phyloP scores from a whole-genome alignment of 1,140 invertebrate genomes.

The Geopemphigus sp. region DNA sequence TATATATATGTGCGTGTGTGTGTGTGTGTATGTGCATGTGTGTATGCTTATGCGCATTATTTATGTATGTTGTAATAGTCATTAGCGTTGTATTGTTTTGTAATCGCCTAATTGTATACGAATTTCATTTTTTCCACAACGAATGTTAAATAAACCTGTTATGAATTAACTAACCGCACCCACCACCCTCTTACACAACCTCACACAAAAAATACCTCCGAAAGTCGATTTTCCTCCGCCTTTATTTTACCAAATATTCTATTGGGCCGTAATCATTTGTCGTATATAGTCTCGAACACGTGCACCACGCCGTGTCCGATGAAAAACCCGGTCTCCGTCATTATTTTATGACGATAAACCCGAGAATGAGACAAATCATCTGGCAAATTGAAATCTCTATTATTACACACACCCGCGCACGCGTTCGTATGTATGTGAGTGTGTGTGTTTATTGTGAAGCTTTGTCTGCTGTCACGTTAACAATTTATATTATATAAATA shows the following conservation, averaged over 20 bases:
- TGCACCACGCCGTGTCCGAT: background rate
- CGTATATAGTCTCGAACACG: background rate
- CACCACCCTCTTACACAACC: background rate
- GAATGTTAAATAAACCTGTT: background rate
- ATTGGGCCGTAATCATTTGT: too few relatives aligned
- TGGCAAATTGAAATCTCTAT: slow-evolving; percentile 27
- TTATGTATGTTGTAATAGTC: background rate
- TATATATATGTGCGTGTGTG: background rate
- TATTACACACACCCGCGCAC: background rate
- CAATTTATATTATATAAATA: slow-evolving; percentile 15
- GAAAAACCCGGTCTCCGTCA: slow-evolving; percentile 1
- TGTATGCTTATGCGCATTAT: background rate
- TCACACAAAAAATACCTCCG: background rate
- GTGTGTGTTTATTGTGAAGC: background rate
- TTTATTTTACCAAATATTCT: background rate
- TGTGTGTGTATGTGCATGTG: background rate
- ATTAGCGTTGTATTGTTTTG: slow-evolving; percentile 19
- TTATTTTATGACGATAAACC: slow-evolving; percentile 20
- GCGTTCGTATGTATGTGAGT: too few relatives aligned
- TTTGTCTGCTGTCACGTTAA: slow-evolving; percentile 1
- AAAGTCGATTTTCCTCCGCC: background rate
- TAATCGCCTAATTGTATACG: background rate
- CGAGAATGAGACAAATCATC: background rate
- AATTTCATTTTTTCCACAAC: background rate
- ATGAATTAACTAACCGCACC: too few relatives aligned